These are phyloP conservation scores for Hyalella azteca DNA, from an alignment of 2,888 invertebrate genomes.

Conservation along the genomic window DNA sequence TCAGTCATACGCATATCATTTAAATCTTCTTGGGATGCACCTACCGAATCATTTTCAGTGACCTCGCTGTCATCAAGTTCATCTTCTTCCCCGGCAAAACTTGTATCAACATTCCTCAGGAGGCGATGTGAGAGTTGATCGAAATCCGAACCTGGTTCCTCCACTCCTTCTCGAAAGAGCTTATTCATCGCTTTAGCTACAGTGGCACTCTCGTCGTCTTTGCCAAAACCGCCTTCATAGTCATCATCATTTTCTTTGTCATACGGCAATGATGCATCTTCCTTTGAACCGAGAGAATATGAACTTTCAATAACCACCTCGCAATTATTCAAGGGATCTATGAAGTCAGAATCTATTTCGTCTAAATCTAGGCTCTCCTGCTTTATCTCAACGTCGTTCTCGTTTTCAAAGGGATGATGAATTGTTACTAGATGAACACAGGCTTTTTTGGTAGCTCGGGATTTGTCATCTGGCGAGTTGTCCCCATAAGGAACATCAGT, in stretches of 20 bases:
- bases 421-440: constrained; percentile 9
- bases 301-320: constrained; percentile 9
- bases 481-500: not conserved
- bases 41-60: too few species aligned
- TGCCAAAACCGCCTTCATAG: not conserved
- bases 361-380: constrained; percentile 16
- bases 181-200: constrained; percentile 14
- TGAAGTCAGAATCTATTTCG: not conserved
- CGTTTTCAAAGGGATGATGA: not conserved
- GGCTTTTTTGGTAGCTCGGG: not conserved
- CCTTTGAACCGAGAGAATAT: constrained; percentile 18
- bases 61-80: not conserved
- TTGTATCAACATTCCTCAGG: not conserved
- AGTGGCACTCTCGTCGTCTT: not conserved
- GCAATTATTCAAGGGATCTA: not conserved
- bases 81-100: not conserved
- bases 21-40: too few species aligned
- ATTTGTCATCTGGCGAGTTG: not conserved
- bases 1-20: too few species aligned
- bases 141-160: not conserved
- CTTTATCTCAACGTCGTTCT: not conserved
- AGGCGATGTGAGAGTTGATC: not conserved
- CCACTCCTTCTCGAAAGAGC: not conserved
- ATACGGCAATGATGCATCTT: not conserved
- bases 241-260: not conserved